Base-by-base conservation (phyloP, 2,113 vertebrate genomes). In the Catharus minimus region DNA sequence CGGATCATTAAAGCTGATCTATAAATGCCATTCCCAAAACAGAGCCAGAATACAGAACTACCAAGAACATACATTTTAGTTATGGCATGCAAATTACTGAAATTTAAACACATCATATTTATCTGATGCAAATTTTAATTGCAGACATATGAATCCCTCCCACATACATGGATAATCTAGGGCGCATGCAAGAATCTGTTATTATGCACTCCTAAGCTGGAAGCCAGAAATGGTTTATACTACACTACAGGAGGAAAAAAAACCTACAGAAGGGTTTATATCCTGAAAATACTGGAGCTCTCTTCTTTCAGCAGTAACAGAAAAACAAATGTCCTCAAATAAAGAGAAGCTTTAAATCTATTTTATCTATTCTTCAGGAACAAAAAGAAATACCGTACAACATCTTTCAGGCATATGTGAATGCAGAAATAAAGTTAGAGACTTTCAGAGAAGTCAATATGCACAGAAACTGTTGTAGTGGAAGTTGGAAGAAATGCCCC, bases 61-160 rank as follows among this genome's bases (percentile, higher is more conserved):
- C 32, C 74, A 30, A 91, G 74, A 90, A 65, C 3, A 13, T 4
- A 32, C 24, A 77, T 79, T 95, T 89, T 36, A 94, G 49, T 78
- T 75, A 73, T 9, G 39, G 52, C 43, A 62, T 56, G 52, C 38
- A 65, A 90, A 68, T 69, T 15, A 46, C 47, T 62, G 36, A 39
- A 80, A 82, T 90, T 85, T 73, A 60, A 88, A 86, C 56, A 46
- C 21, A 86, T 69, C 72, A 33, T 46, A 58, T 80, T 91, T 89
- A 94, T 91, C 60, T 65, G 62, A 90, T 83, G 75, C 82, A 96
- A 78, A 96, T 96, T 95, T 74, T 78, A 93, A 95, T 91, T 94
- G 89, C 86, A 89, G 90, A 65, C 58, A 88, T 68, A 95, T 14
- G 46, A 89, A 91, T 60, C 61, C 82, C 86, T 90, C 92, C 89